Conservation (phyloP, 2,797 vertebrate species). For the Sus cebifrons region DNA sequence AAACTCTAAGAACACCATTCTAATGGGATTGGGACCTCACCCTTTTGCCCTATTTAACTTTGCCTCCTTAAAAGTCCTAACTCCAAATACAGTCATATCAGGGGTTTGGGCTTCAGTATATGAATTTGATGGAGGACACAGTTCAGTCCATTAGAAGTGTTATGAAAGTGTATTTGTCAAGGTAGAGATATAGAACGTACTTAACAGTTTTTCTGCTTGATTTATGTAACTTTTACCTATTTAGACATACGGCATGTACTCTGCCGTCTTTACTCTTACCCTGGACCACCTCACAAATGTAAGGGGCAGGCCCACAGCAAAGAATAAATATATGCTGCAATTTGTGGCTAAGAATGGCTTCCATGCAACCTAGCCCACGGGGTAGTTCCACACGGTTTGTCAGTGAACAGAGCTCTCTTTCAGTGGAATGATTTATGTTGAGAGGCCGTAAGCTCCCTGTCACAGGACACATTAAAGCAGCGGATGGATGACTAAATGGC, state of each 20-base stretch:
- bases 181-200: neutral
- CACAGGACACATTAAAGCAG: neutral
- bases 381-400: neutral
- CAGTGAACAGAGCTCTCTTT: neutral
- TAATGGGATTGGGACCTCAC: neutral
- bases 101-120: neutral
- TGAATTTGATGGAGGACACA: neutral
- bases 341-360: neutral
- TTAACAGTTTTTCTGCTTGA: neutral
- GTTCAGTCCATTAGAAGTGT: neutral
- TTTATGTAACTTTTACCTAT: neutral
- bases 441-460: neutral
- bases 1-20: neutral
- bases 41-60: neutral
- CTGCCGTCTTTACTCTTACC: neutral
- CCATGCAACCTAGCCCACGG: neutral
- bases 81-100: neutral
- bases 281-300: neutral
- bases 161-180: constrained; percentile 19
- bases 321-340: neutral
- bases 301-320: neutral
- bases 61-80: neutral
- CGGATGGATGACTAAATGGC: neutral
- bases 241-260: neutral
- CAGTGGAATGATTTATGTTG: neutral